These are phyloP conservation scores for Pseudococcus longispinus DNA, from an alignment of 2,888 invertebrate genomes.

Conservation along the genomic window DNA sequence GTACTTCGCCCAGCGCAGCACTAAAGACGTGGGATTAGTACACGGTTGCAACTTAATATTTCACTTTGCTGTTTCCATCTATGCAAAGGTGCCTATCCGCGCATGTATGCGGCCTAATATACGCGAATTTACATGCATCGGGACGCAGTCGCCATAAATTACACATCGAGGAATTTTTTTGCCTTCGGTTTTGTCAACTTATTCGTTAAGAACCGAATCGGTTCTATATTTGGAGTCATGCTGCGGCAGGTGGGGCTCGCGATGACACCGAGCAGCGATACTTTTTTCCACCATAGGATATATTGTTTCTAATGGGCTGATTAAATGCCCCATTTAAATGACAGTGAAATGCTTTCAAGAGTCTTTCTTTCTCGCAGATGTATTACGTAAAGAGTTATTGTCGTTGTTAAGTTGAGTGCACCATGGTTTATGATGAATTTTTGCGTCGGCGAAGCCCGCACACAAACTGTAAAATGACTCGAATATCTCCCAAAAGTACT, in stretches of 20 bases:
- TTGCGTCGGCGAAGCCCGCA: too few species aligned
- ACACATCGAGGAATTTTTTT: neutral
- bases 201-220: neutral
- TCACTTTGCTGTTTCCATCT: neutral
- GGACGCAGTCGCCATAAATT: neutral
- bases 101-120: neutral
- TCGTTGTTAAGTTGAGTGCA: too few species aligned
- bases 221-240: neutral
- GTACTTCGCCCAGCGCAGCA: neutral
- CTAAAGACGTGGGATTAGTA: slow-evolving; percentile 28
- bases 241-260: neutral
- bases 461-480: too few species aligned
- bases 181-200: neutral
- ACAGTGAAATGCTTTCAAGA: slow-evolving; percentile 29
- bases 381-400: too few species aligned
- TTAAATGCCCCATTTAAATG: neutral
- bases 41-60: slow-evolving; percentile 47
- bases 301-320: neutral
- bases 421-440: too few species aligned
- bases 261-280: neutral
- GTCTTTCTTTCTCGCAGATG: too few species aligned
- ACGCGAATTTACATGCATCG: slow-evolving; percentile 14
- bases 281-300: neutral
- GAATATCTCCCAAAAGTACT: too few species aligned
- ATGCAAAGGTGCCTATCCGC: neutral